Percentiles rank a stretch among this genome's conserved stretches.
Conservation (phyloP, 2,888 invertebrate species). For the Polylopha cassiicola region DNA sequence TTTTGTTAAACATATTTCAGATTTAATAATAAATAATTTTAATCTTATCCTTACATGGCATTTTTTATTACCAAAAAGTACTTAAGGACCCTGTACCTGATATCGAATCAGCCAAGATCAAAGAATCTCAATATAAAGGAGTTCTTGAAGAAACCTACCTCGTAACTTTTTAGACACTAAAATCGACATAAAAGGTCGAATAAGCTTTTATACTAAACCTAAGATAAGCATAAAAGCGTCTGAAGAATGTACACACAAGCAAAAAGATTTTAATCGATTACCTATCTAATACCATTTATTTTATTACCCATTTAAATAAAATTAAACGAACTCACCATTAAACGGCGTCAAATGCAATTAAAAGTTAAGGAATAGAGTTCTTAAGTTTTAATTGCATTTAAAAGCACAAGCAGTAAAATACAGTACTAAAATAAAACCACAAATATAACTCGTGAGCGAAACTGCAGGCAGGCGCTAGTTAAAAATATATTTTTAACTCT, state of each 20-base stretch:
- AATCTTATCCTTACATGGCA: conserved; percentile 6
- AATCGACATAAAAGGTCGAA: neutral
- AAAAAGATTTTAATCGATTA: neutral
- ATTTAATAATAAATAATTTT: no score
- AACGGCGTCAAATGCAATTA: no score
- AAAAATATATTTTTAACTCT: conserved; percentile 38
- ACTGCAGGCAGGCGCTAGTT: conserved; percentile 25
- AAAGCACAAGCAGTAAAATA: conserved; percentile 4
- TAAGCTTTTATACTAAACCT: neutral
- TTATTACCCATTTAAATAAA: no score
- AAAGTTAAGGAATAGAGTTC: no score
- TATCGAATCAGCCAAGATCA: conserved; percentile 1
- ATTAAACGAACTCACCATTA: no score
- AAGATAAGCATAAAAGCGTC: neutral
- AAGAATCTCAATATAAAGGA: conserved; percentile 7
- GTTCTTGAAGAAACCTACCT: neutral
- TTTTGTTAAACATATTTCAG: no score
- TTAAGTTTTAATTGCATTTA: conserved; percentile 1
- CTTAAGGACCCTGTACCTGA: no score
- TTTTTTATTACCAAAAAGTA: conserved; percentile 8
- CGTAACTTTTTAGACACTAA: neutral
- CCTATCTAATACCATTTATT: neutral
- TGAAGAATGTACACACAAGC: neutral
- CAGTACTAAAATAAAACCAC: conserved; percentile 11
- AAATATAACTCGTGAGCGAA: conserved; percentile 19